phyloP scores from a whole-genome alignment of 2,888 invertebrate species.

The Microplitis deprimator region DNA sequence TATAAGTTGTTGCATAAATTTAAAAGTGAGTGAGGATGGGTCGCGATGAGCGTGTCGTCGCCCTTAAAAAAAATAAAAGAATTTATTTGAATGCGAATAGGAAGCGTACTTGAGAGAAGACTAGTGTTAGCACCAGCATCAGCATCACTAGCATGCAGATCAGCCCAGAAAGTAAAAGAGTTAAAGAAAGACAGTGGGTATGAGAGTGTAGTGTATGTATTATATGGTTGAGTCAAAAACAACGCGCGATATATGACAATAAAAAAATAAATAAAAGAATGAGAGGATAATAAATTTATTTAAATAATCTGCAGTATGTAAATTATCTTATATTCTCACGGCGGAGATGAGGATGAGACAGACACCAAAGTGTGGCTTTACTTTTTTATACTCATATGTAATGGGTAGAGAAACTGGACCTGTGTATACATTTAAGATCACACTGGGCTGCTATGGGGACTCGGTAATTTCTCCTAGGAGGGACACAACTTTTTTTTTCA shows the following conservation, averaged over 20 bases:
- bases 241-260: conserved; percentile 60
- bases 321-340: conserved; percentile 68
- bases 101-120: conserved; percentile 42
- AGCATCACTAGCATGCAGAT: conserved; percentile 12
- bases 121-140: conserved; percentile 6
- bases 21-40: conserved; percentile 58
- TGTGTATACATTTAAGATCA: neutral
- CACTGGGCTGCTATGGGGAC: neutral
- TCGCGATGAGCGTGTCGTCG: conserved; percentile 52
- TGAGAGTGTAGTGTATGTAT: too few species aligned
- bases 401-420: neutral
- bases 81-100: conserved; percentile 34
- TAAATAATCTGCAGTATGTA: conserved; percentile 70
- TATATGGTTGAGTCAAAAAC: conserved; percentile 61
- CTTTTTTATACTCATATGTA: neutral
- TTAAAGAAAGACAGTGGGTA: conserved; percentile 18
- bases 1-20: conserved; percentile 55
- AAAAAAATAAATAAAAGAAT: conserved; percentile 52
- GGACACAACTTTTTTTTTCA: conserved; percentile 2
- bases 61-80: conserved; percentile 52
- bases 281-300: conserved; percentile 54
- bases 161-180: conserved; percentile 3
- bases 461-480: neutral
- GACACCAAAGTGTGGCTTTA: conserved; percentile 12
- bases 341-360: conserved; percentile 43